Conservation (phyloP, 2,797 vertebrate species). For the Chromobotia macracanthus region DNA sequence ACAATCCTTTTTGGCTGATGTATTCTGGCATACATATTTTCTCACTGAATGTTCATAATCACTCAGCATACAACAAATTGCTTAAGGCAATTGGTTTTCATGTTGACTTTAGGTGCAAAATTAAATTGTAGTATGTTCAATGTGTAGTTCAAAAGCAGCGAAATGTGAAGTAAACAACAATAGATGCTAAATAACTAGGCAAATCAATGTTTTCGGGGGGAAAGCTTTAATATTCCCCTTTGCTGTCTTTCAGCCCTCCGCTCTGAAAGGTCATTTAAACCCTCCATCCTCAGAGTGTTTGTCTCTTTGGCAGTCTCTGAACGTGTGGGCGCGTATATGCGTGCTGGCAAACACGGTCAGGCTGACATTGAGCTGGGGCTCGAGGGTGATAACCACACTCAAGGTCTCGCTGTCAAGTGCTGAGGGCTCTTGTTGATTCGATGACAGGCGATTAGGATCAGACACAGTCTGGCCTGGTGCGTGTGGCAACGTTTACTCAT, state of each 20-base stretch:
- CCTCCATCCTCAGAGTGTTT: slow-evolving; percentile 38
- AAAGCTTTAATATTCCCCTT: slow-evolving; percentile 40
- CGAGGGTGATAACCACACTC: slow-evolving; percentile 46
- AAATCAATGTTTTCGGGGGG: slow-evolving; percentile 3
- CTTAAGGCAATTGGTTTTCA: too few species aligned
- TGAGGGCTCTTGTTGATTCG: slow-evolving; percentile 46
- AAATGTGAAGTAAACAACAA: slow-evolving; percentile 15
- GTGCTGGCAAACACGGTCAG: slow-evolving; percentile 10
- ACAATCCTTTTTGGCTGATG: too few species aligned
- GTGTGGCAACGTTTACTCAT: slow-evolving; percentile 14
- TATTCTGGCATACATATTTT: too few species aligned
- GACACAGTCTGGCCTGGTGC: slow-evolving; percentile 36
- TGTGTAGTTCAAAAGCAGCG: background rate
- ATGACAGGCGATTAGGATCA: slow-evolving; percentile 53
- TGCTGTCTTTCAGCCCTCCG: slow-evolving; percentile 28
- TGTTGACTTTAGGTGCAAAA: too few species aligned
- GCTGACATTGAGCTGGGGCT: slow-evolving; percentile 43
- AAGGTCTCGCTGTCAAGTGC: slow-evolving; percentile 55
- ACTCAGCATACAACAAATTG: too few species aligned
- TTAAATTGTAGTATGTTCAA: background rate
- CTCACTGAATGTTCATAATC: too few species aligned
- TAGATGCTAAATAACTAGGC: background rate
- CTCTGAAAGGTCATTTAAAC: slow-evolving; percentile 52
- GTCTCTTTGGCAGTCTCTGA: slow-evolving; percentile 30
- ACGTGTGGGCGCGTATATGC: slow-evolving; percentile 13